Percentiles rank a stretch among this genome's conserved stretches.
Conservation (phyloP, 2,113 vertebrate genomes). For the Grus americana region DNA sequence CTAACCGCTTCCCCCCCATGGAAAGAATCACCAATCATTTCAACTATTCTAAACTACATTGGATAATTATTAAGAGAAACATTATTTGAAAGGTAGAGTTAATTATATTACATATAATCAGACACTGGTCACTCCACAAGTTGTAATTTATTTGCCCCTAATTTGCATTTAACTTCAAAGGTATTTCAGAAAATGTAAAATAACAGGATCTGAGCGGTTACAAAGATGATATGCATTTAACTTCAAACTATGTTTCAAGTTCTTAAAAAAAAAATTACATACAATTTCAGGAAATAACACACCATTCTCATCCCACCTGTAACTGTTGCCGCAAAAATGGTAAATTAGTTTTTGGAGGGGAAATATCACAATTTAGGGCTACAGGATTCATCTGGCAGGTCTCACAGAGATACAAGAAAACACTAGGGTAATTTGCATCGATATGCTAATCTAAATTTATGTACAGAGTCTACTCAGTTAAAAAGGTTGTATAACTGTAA, state of each 20-base stretch:
- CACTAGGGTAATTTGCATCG: background rate
- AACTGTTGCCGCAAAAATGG: slow-evolving; percentile 37
- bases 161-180: slow-evolving; percentile 83
- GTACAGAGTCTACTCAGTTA: background rate
- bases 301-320: background rate
- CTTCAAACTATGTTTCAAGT: slow-evolving; percentile 70
- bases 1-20: background rate
- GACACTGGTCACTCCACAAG: slow-evolving; percentile 73
- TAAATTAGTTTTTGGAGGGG: slow-evolving; percentile 23
- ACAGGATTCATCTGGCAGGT: background rate
- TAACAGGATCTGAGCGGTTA: slow-evolving; percentile 65
- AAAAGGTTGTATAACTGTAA: background rate
- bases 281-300: slow-evolving; percentile 68
- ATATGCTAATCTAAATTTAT: background rate
- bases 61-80: slow-evolving; percentile 70
- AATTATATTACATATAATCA: slow-evolving; percentile 72
- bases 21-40: slow-evolving; percentile 8
- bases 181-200: slow-evolving; percentile 74
- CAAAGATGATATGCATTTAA: slow-evolving; percentile 69
- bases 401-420: background rate
- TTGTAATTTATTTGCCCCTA: slow-evolving; percentile 82
- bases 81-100: slow-evolving; percentile 63
- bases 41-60: slow-evolving; percentile 48
- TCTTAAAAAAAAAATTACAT: slow-evolving; percentile 57
- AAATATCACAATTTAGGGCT: background rate